A percentile compares a stretch with the other conserved stretches of the same genome.
These are phyloP conservation scores for Bombus waltoni DNA, from an alignment of 1,140 invertebrate genomes.

Conservation along the genomic window DNA sequence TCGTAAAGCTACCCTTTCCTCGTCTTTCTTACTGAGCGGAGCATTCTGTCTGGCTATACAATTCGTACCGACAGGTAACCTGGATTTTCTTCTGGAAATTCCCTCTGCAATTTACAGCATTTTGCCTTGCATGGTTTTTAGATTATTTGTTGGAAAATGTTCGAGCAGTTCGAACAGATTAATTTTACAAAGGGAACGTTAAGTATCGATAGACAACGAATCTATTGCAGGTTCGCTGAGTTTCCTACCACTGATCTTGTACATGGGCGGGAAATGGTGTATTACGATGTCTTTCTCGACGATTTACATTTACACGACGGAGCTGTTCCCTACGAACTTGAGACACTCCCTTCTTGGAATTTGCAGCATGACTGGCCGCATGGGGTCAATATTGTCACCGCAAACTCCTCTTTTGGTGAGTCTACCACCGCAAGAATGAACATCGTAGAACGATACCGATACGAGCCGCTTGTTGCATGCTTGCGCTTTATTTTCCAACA, in stretches of 20 bases:
- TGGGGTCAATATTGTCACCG: constrained; percentile 87
- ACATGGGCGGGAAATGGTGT: constrained; percentile 89
- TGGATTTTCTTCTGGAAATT: not conserved
- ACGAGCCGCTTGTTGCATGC: constrained; percentile 33
- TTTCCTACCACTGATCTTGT: constrained; percentile 83
- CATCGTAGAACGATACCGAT: constrained; percentile 7
- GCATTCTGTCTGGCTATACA: constrained; percentile 77
- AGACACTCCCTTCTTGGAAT: constrained; percentile 86
- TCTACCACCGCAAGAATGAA: constrained; percentile 39
- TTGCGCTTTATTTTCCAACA: not conserved
- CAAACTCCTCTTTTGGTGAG: constrained; percentile 87
- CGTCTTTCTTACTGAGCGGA: constrained; percentile 85
- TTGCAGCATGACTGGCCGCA: constrained; percentile 88
- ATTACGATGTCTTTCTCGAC: constrained; percentile 88
- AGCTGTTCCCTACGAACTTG: constrained; percentile 88
- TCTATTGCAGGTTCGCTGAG: constrained; percentile 61
- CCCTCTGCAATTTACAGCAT: not conserved
- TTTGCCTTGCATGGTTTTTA: not conserved
- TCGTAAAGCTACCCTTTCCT: constrained; percentile 84
- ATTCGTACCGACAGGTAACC: constrained; percentile 71
- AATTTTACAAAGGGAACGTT: not conserved
- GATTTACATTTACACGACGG: constrained; percentile 88
- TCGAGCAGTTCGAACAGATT: not conserved
- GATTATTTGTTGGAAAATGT: not conserved
- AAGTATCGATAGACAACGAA: not conserved